Evolutionary conservation across 2,888 invertebrate species (phyloP).

Genomic region (Phaonia tiefii): DNA sequence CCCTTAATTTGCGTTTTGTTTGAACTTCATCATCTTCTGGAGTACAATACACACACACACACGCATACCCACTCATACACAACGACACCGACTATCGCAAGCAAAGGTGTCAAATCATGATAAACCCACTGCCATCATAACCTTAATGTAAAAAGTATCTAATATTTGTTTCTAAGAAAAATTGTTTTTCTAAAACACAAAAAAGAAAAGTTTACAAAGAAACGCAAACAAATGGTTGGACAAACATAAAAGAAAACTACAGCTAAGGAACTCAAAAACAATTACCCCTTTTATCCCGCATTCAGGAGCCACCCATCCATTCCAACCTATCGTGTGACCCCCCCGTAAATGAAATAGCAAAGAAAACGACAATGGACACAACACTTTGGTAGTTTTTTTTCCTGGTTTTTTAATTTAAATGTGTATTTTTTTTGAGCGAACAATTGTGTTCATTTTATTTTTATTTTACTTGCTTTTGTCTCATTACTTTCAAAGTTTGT

Average conservation of each 20-base stretch:
- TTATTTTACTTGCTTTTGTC: constrained; percentile 1
- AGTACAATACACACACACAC: not conserved
- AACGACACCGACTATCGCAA: not conserved
- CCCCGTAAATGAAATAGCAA: not conserved
- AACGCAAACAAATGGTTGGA: constrained; percentile 18
- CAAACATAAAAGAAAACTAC: constrained; percentile 1
- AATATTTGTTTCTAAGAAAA: constrained; percentile 37
- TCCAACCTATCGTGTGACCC: not conserved
- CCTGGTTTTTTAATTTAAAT: constrained; percentile 28
- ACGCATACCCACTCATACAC: not conserved
- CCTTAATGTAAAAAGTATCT: constrained; percentile 25
- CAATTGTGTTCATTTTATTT: constrained; percentile 35
- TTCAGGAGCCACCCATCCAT: not conserved
- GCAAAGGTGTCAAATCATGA: constrained; percentile 51
- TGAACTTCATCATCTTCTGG: not conserved
- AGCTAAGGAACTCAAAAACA: constrained; percentile 25
- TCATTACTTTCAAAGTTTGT: constrained; percentile 25
- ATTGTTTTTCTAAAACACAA: constrained; percentile 22
- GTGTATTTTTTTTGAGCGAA: constrained; percentile 23
- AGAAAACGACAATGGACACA: constrained; percentile 37
- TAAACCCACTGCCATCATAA: constrained; percentile 28
- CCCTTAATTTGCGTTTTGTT: constrained; percentile 32
- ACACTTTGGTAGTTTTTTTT: constrained; percentile 28
- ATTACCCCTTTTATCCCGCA: constrained; percentile 27
- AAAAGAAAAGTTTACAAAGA: constrained; percentile 12